Base-by-base conservation (phyloP, 1,140 invertebrate genomes). In the Teleogryllus occipitalis region DNA sequence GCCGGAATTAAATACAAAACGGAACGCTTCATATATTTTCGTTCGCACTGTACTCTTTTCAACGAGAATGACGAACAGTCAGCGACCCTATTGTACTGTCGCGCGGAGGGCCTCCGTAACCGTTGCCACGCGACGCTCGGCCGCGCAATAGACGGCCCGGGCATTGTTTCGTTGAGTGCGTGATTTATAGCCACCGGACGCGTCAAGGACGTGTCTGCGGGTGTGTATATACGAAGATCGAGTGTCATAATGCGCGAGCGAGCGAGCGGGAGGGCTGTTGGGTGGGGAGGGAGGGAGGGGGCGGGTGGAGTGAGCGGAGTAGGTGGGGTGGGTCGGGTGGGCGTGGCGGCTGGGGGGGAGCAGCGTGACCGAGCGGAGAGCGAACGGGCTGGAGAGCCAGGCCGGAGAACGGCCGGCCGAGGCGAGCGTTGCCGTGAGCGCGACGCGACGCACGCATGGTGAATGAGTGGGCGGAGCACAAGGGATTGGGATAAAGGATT, bases 21-120 rank as follows among this genome's bases (percentile, higher is more conserved):
- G 54, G 54, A 18, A 65, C 54, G 54, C 54, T 65, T 65, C 54
- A 65, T 65, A 65, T 65, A 65, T 65, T 65, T 65, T 65, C 54
- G 54, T 65, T 65, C 54, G 10, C 54, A 65, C 54, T 65, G 54
- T 65, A 65, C 54, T 65, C 54, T 65, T 65, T 65, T 65, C 54
- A 65, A 18, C 18, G 54, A n/a, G 54, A 10, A 18, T 65, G 54
- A 65, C 54, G 54, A 65, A 2, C 54, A 65, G 54, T 65, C 54
- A 65, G 10, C 54, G 54, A 65, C 54, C 54, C 54, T 65, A 65
- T 65, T 65, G 54, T 65, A 65, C 54, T 65, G 54, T 65, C 54
- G 54, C 54, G 54, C 54, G 27, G 27, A 65, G 54, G 8, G 10
- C 54, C 54, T 65, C 54, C 54, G 54, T 65, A 65, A 10, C 10